Evolutionary conservation across 2,888 invertebrate species (phyloP), one percentile per base, ranked within the genome.

Genomic region (Rotaria sp.): DNA sequence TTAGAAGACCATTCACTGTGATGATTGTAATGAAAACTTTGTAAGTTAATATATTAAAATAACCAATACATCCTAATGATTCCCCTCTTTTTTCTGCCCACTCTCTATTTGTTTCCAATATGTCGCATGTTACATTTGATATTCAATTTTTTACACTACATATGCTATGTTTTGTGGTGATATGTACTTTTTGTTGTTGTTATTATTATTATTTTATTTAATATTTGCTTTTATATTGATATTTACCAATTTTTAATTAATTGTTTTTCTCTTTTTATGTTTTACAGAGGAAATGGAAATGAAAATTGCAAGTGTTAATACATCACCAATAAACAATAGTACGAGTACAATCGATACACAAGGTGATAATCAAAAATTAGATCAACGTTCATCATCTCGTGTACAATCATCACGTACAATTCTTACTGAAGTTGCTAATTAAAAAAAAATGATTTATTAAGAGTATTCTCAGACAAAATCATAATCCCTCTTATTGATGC

Each of bases 291-390:
- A 80, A 80, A 45, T 80, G 15, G 80, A 80, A 80, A 45, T 45
- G 80, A 80, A 80, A 80, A 3, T 41, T 45, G 80, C 5, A 80
- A 45, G 80, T 80, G 18, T 10, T 10, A 80, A 80, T 45, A 45
- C 45, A 45, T 80, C 80, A n/a, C 80, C 80, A 45, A 80, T 45
- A 80, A 80, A 38, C 24, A 35, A 80, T 80, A 80, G 80, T 26
- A 80, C 80, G 21, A 80, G 80, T 80, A 80, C 80, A 80, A 80
- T 80, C 21, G 45, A 80, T 45, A 80, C 80, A 13, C 67, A 35
- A 67, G 67, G 7, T 30, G 67, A 38, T 38, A 18, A 21, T 67
- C 15, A 21, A 15, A 30, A 67, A 30, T 18, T 21, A 7, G 80
- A 26, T 2, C 41, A 80, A 45, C 41, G 2, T 38, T 10, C 24